Base-by-base conservation (phyloP, 2,113 vertebrate species). In the Panthera tigris region DNA sequence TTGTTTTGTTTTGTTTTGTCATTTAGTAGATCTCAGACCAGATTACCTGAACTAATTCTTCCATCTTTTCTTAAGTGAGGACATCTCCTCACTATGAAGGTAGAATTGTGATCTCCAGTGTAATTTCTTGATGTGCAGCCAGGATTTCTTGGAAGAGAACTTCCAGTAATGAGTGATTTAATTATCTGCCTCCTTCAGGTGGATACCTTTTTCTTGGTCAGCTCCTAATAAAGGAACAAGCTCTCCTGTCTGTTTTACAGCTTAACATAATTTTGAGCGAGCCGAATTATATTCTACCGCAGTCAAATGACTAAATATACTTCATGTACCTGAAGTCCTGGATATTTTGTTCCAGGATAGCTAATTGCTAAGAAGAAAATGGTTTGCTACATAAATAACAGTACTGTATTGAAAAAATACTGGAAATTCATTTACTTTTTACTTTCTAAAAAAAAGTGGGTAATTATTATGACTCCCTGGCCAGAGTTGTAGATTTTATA, bases 91-190 rank as follows among this genome's bases (percentile, higher is more conserved):
- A 33, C 33, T 41, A 29, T 48, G 15, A n/a, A 93, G 41, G 31
- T 45, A 82, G 12, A 36, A 79, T 45, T 93, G 68, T 96, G 52
- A 66, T 95, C 83, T 93, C 68, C 31, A 66, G 16, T 83, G 7
- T 79, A 78, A 83, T 91, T 88, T n/a, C 61, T 82, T 89, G 52
- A 84, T 45, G 2, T 91, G 83, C 68, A 25, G 55, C 92, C 82
- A 91, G 25, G 29, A 45, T 91, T 91, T 94, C 95, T 88, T 83
- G 8, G 81, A 95, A 97, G 88, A 95, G n/a, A 87, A 66, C 76
- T 83, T 94, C 45, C 11, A 69, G 31, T n/a, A 48, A 19, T 16
- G 21, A 95, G 12, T 52, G 63, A 66, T 84, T 95, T 90, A 83
- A 45, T 88, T 84, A 80, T n/a, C 74, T 87, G 27, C 36, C 52